Percentiles rank a stretch among this genome's conserved stretches.
phyloP scores from a whole-genome alignment of 2,797 vertebrate genomes.

The Sebastes itinus region DNA sequence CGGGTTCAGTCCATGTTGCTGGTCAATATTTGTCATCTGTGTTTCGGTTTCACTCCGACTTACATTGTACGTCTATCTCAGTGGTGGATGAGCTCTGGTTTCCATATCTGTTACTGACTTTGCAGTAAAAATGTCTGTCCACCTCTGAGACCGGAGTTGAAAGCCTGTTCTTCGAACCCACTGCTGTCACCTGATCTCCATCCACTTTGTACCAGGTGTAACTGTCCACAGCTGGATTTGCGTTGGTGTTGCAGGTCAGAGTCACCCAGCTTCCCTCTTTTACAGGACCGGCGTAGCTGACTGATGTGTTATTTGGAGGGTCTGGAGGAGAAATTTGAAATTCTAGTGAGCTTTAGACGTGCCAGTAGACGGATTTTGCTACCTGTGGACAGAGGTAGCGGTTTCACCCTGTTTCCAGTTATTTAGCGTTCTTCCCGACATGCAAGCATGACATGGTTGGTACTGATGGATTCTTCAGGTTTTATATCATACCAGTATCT shows the following conservation, averaged over 20 bases:
- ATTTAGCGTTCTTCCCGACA: too few species aligned
- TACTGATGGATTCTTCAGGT: too few species aligned
- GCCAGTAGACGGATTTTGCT: neutral
- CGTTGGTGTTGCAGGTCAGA: slow-evolving; percentile 61
- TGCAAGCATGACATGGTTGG: too few species aligned
- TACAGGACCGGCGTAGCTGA: slow-evolving; percentile 50
- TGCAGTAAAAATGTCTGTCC: slow-evolving; percentile 57
- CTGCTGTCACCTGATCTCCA: slow-evolving; percentile 22
- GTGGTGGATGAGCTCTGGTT: slow-evolving; percentile 64
- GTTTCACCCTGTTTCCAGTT: too few species aligned
- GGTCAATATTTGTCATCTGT: neutral
- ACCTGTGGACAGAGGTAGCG: too few species aligned
- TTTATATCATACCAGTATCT: too few species aligned
- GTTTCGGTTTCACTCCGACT: slow-evolving; percentile 34
- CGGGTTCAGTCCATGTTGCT: neutral
- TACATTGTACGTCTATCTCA: slow-evolving; percentile 68
- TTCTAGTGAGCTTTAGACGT: neutral
- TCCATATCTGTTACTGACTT: slow-evolving; percentile 59
- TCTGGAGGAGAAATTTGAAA: slow-evolving; percentile 50
- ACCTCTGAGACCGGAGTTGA: slow-evolving; percentile 36
- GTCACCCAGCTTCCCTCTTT: slow-evolving; percentile 55
- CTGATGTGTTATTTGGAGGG: slow-evolving; percentile 63
- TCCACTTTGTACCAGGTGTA: slow-evolving; percentile 69
- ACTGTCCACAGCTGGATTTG: slow-evolving; percentile 59
- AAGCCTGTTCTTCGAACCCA: slow-evolving; percentile 16